Conservation (phyloP, 1,140 invertebrate species). For the Charaxes varanes region DNA sequence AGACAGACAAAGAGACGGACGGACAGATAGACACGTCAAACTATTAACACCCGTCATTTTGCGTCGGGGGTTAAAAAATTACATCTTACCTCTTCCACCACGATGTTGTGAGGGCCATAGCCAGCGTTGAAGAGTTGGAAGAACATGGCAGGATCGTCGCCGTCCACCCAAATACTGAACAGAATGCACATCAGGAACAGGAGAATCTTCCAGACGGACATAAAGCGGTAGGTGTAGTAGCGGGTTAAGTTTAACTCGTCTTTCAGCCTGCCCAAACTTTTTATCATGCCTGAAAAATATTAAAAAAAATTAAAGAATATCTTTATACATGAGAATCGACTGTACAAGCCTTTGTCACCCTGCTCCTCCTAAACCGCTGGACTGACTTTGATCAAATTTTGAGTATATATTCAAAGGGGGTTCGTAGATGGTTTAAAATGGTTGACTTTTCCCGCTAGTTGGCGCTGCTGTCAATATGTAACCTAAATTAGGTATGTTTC, state of each 20-base stretch:
- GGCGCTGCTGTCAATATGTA: too few species aligned
- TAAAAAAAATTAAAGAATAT: not conserved
- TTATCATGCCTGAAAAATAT: constrained; percentile 80
- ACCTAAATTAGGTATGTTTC: too few species aligned
- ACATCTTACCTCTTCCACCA: constrained; percentile 80
- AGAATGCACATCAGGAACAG: constrained; percentile 85
- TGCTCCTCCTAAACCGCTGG: too few species aligned
- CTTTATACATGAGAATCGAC: too few species aligned
- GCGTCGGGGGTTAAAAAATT: too few species aligned
- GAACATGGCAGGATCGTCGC: constrained; percentile 84
- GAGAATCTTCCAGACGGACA: constrained; percentile 92
- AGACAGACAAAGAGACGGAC: not conserved
- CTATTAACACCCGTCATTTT: too few species aligned
- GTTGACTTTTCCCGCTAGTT: too few species aligned
- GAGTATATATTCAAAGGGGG: too few species aligned
- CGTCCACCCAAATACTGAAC: constrained; percentile 83
- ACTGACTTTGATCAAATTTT: too few species aligned
- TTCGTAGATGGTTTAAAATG: too few species aligned
- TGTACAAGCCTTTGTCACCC: too few species aligned
- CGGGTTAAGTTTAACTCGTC: constrained; percentile 86
- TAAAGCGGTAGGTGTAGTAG: constrained; percentile 92
- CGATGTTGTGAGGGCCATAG: constrained; percentile 86
- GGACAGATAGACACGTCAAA: too few species aligned
- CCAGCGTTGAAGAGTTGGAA: constrained; percentile 84
- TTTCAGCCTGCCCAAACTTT: constrained; percentile 86